Evolutionary conservation across 2,797 vertebrate genomes (phyloP), one percentile per base, ranked within the genome.

Genomic region (Gallinago nigripennis): DNA sequence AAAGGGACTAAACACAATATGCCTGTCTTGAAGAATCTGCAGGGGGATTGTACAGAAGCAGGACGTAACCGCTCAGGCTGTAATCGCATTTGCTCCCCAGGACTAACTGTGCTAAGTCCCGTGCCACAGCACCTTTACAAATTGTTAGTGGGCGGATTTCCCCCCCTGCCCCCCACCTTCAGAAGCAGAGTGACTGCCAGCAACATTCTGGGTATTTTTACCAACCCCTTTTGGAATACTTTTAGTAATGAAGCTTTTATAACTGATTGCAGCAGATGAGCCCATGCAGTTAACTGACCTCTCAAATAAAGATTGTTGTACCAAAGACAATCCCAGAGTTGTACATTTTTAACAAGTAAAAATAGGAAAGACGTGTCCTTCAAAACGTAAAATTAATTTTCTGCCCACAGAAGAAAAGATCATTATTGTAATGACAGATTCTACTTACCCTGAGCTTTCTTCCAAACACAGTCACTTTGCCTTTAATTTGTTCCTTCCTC

Each of bases 401-500:
- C 57, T 81, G 76, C 64, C 43, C 77, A 8, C 46, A 65, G 54
- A 95, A 50, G 50, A 78, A 82, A 78, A 93, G 27, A 53, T 50
- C 28, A 20, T 80, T 43, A 78, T 51, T 69, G 25, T 19, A 78
- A 77, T 12, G 39, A 83, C 60, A 81, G 48, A 45, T 53, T 71
- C 28, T 77, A 97, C 99, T 98, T 98, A 99, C 99, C 98, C 99
- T 97, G 77, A 99, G 99, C 96, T 99, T 99, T 98, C 99, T 98
- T 96, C 99, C 99, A 71, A 99, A 99, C 94, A 99, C 99, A 6
- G 99, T 99, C 97, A 99, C 98, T 98, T 99, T 99, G 96, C 99
- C 99, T 98, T 99, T 99, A 90, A 98, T 99, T 97, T 99, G 99
- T 79, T 99, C 99, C 97, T 99, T 99, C 86, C 99, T 98, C 72